Evolutionary conservation across 2,888 invertebrate species (phyloP).

Genomic region (Apoda limacodes): DNA sequence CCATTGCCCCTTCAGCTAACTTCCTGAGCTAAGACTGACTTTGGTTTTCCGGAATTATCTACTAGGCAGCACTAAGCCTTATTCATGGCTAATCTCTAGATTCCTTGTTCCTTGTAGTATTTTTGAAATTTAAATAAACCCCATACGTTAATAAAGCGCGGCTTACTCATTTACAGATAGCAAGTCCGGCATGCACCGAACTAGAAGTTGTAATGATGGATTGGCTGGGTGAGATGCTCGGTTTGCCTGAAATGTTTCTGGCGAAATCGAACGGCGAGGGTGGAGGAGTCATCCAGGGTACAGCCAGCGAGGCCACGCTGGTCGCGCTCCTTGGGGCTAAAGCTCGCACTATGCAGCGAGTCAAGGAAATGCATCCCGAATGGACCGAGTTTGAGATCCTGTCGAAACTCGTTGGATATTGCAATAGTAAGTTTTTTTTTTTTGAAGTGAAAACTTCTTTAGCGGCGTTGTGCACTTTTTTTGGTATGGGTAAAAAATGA

Average conservation of each 20-base stretch:
- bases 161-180: no score
- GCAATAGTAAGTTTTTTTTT: conserved; percentile 80
- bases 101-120: no score
- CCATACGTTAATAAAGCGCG: no score
- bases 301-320: conserved; percentile 94
- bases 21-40: no score
- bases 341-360: conserved; percentile 74
- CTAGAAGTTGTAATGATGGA: conserved; percentile 95
- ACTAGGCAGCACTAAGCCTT: no score
- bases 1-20: no score
- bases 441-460: no score
- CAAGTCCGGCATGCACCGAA: conserved; percentile 96
- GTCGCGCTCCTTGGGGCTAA: conserved; percentile 94
- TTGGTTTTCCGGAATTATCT: no score
- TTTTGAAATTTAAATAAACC: no score
- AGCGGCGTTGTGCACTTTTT: no score
- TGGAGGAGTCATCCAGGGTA: conserved; percentile 93
- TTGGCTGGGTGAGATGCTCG: conserved; percentile 95
- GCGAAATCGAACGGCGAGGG: conserved; percentile 86
- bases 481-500: no score
- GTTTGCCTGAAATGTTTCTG: conserved; percentile 86
- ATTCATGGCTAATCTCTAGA: no score
- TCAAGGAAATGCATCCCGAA: conserved; percentile 79
- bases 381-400: conserved; percentile 80
- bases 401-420: conserved; percentile 86